A percentile compares a stretch with the other conserved stretches of the same genome.
phyloP scores from a whole-genome alignment of 2,797 vertebrate genomes.

The Vespertilio murinus region DNA sequence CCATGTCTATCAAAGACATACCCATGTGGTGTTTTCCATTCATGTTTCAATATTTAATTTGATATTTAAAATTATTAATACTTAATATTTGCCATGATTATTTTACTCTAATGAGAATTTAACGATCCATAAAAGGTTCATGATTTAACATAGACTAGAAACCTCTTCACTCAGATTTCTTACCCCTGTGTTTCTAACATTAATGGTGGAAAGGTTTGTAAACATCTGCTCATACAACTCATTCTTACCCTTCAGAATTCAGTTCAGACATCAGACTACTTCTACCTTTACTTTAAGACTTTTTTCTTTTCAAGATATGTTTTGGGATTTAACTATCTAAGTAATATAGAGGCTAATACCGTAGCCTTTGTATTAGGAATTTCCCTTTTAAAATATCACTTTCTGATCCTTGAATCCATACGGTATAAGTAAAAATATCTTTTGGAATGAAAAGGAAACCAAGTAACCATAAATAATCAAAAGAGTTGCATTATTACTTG shows the following conservation, averaged over 20 bases:
- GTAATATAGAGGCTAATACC: background rate
- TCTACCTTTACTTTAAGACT: background rate
- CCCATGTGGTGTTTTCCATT: background rate
- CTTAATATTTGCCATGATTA: constrained; percentile 23
- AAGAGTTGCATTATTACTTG: background rate
- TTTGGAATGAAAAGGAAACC: background rate
- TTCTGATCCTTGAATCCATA: background rate
- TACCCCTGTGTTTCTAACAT: background rate
- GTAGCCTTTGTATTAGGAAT: background rate
- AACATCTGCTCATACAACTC: background rate
- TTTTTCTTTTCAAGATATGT: background rate
- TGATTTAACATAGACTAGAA: background rate
- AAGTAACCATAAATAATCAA: constrained; percentile 9
- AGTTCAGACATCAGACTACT: background rate
- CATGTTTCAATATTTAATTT: constrained; percentile 44
- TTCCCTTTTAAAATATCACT: background rate
- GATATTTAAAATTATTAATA: constrained; percentile 14
- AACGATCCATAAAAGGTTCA: background rate
- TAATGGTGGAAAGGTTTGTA: background rate
- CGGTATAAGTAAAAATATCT: background rate
- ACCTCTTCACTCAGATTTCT: background rate
- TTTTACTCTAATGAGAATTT: constrained; percentile 12
- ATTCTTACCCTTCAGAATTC: background rate
- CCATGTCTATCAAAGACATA: background rate
- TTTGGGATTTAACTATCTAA: constrained; percentile 34